These are phyloP conservation scores for Lanius ludovicianus DNA, from an alignment of 2,113 vertebrate species.

Conservation along the genomic window DNA sequence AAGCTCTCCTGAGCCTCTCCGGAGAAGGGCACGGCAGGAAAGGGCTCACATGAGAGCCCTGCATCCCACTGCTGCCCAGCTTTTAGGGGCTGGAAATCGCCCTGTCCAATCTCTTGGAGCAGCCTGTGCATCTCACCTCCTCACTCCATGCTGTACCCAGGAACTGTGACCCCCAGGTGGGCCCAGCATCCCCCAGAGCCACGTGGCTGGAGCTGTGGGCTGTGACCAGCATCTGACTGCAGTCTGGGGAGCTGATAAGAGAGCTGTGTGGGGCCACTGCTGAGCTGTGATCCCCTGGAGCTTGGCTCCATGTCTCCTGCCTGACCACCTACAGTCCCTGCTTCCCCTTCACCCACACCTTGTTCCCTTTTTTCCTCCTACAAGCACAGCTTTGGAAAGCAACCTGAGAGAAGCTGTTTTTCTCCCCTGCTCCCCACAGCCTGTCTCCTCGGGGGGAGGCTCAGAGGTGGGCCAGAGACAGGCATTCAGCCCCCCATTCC, in stretches of 20 bases:
- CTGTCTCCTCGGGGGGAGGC: accelerated
- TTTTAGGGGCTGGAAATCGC: neutral
- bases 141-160: neutral
- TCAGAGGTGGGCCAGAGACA: neutral
- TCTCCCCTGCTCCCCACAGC: neutral
- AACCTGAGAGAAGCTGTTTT: neutral
- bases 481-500: neutral
- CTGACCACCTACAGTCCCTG: neutral
- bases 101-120: neutral
- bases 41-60: neutral
- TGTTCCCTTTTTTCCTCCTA: neutral
- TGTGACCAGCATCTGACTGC: neutral
- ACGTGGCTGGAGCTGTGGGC: neutral
- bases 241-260: neutral
- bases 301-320: neutral
- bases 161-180: neutral
- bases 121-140: accelerated
- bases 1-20: neutral
- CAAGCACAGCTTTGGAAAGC: neutral
- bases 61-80: neutral
- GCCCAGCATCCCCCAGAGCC: neutral
- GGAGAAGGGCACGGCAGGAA: neutral
- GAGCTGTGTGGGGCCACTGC: neutral
- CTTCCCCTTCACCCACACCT: neutral
- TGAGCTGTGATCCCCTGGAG: neutral